phyloP scores from a whole-genome alignment of 2,797 vertebrate species.

The Semotilus atromaculatus region DNA sequence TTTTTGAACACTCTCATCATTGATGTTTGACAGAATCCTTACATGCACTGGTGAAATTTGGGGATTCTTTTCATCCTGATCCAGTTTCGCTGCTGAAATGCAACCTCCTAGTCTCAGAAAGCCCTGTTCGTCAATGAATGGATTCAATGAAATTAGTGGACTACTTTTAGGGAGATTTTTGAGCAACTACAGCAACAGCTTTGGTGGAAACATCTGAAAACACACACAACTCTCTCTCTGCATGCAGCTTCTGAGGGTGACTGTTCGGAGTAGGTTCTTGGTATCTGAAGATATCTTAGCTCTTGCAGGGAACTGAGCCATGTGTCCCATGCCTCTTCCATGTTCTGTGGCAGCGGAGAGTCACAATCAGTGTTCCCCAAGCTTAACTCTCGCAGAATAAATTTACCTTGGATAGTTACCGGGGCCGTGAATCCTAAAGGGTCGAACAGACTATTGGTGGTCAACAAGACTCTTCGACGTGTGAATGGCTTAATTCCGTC shows the following conservation, averaged over 20 bases:
- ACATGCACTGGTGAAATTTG: background rate
- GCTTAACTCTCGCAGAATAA: background rate
- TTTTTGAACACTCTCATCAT: background rate
- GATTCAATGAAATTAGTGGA: conserved; percentile 3
- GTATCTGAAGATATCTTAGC: conserved; percentile 41
- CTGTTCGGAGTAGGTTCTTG: background rate
- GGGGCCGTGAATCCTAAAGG: background rate
- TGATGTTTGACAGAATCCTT: background rate
- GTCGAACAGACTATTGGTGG: too few relatives aligned
- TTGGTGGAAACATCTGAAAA: conserved; percentile 31
- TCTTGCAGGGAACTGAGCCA: background rate
- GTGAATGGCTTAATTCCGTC: background rate
- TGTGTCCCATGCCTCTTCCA: background rate
- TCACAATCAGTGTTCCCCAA: background rate
- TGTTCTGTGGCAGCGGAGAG: background rate
- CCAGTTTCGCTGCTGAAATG: conserved; percentile 11
- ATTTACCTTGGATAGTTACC: background rate
- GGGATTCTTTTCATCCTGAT: too few relatives aligned
- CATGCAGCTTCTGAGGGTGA: background rate
- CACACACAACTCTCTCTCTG: conserved; percentile 16
- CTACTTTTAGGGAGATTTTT: conserved; percentile 19
- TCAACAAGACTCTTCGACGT: background rate
- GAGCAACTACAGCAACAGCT: conserved; percentile 7
- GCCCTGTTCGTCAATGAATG: conserved; percentile 7
- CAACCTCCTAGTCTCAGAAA: conserved; percentile 21